Base-by-base conservation (phyloP, 2,888 invertebrate species). In the Nemurella pictetii region DNA sequence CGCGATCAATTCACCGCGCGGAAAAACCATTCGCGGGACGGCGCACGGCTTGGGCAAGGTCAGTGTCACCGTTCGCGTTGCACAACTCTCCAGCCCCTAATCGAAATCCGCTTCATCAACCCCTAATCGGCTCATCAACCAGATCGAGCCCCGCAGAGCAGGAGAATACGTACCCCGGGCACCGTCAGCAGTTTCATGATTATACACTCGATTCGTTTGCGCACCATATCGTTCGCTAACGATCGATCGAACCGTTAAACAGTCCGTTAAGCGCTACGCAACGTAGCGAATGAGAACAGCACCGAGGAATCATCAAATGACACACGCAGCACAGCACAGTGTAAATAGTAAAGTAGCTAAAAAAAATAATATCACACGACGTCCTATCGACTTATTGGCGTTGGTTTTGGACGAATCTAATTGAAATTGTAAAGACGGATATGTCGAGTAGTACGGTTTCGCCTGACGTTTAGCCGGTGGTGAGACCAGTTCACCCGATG, bases 131-230 rank as follows among this genome's bases (percentile, higher is more conserved):
- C 12, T 77, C 5, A 77, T 77, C 27, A 27, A 77, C 7, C 28
- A n/a, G n/a, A n/a, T n/a, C n/a, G n/a, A n/a, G n/a, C n/a, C n/a
- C n/a, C n/a, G n/a, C n/a, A n/a, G n/a, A n/a, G n/a, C n/a, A 77
- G 12, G 30, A 29, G n/a, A 25, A 75, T 85, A 85, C 85, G 25
- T 85, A 85, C 85, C 85, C 55, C 55, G 5, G 84, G 74, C 27
- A 85, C 74, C 29, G 84, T 84, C 73, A 85, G 32, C n/a, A 85
- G 35, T 78, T 85, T 85, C 85, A 85, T 85, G 12, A 85, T 85
- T 20, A 85, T 85, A 74, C 73, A 15, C 80, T 85, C 85, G 28
- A 85, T 85, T n/a, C 84, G 73, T 27, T 84, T 84, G 20, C 84
- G 83, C 9, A 85, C 83, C 85, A 85, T 85, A 30, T n/a, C n/a